A percentile compares a stretch with the other conserved stretches of the same genome.
phyloP scores from a whole-genome alignment of 2,797 vertebrate genomes.

The Propithecus perrieri region DNA sequence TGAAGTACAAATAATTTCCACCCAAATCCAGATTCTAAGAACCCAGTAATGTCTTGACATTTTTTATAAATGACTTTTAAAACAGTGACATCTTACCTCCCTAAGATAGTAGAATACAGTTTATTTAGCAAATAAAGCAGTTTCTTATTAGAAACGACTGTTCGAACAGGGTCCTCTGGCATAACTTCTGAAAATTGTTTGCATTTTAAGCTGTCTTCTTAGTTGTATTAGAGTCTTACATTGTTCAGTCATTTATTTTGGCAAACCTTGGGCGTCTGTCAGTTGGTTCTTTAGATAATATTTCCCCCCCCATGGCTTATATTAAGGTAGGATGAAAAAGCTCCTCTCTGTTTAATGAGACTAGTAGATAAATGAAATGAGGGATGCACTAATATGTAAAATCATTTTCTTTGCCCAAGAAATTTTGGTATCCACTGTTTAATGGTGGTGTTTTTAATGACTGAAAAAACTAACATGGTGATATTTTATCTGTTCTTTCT shows the following conservation, averaged over 20 bases:
- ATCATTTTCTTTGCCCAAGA: background rate
- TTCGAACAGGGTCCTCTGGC: constrained; percentile 33
- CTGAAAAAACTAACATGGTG: background rate
- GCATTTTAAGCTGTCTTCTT: constrained; percentile 53
- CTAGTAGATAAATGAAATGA: background rate
- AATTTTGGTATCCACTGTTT: background rate
- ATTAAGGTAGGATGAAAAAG: constrained; percentile 61
- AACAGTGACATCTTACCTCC: background rate
- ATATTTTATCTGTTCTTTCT: background rate
- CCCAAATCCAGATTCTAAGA: background rate
- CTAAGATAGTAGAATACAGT: background rate
- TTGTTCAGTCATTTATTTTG: constrained; percentile 76
- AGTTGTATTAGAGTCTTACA: constrained; percentile 70
- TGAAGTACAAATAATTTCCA: background rate
- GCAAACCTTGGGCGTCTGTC: constrained; percentile 57
- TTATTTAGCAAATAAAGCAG: background rate
- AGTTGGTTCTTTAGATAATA: constrained; percentile 61
- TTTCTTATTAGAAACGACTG: constrained; percentile 31
- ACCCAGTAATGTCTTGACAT: background rate
- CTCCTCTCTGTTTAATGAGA: constrained; percentile 42
- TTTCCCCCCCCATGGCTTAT: constrained; percentile 56
- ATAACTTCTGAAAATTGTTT: constrained; percentile 55
- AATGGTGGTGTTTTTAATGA: constrained; percentile 30
- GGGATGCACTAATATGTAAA: background rate
- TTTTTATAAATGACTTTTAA: background rate